Conservation (phyloP, 2,888 invertebrate genomes). For the Chironomus tentans region DNA sequence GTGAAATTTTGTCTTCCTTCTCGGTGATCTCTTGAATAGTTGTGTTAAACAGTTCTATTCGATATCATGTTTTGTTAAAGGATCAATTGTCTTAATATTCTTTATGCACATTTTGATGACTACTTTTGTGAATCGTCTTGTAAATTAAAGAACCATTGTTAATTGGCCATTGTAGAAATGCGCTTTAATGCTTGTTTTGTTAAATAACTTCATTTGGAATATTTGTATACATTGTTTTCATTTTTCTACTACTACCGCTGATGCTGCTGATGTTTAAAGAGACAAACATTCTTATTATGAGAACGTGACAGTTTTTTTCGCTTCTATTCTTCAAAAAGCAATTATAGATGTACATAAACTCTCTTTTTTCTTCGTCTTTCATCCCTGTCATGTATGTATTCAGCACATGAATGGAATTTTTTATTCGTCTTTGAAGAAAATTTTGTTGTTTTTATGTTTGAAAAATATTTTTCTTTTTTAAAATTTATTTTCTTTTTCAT, state of each 20-base stretch:
- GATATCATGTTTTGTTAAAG: too few species aligned
- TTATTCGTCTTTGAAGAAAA: background rate
- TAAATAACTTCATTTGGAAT: too few species aligned
- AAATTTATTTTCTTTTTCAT: too few species aligned
- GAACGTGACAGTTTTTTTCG: slow-evolving; percentile 13
- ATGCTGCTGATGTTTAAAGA: background rate
- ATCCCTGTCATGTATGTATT: background rate
- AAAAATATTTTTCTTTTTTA: too few species aligned
- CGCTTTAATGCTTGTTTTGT: too few species aligned
- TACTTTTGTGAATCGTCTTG: too few species aligned
- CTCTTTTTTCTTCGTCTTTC: background rate
- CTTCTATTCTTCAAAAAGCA: slow-evolving; percentile 3
- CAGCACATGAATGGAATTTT: background rate
- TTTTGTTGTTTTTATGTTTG: too few species aligned
- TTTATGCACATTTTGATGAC: too few species aligned
- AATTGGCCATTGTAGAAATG: too few species aligned
- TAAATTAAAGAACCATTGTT: too few species aligned
- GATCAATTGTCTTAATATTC: too few species aligned
- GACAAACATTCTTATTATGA: slow-evolving; percentile 9
- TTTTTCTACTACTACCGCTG: background rate
- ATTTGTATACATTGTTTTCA: background rate
- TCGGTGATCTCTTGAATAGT: background rate
- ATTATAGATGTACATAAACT: slow-evolving; percentile 12
- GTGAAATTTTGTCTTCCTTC: background rate
- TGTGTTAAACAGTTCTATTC: too few species aligned